Conservation (phyloP, 2,797 vertebrate genomes). For the Epinephelus coioides region DNA sequence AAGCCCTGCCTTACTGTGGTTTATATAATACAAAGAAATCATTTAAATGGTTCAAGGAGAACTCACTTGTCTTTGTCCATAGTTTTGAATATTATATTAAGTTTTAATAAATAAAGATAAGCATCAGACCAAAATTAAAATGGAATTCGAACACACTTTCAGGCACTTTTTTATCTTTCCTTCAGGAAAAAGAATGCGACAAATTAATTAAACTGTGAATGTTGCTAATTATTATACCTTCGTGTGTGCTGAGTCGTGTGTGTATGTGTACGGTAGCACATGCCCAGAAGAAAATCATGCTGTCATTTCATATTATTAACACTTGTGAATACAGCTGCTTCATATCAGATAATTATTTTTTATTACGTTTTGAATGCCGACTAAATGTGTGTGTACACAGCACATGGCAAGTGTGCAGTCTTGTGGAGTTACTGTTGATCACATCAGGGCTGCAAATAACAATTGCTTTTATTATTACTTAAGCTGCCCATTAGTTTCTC, state of each 20-base stretch:
- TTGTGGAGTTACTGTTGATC: background rate
- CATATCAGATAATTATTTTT: background rate
- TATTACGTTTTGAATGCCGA: background rate
- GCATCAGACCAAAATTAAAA: constrained; percentile 1
- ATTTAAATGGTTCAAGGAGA: background rate
- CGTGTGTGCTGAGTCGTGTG: background rate
- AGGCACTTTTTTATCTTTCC: background rate
- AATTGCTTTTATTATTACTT: too few species aligned
- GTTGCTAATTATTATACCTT: background rate
- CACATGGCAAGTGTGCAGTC: background rate
- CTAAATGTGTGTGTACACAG: background rate
- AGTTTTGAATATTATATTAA: background rate
- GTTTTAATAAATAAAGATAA: background rate
- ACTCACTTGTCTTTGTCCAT: background rate
- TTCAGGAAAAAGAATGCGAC: background rate
- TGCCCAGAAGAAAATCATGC: background rate
- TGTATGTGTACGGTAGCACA: background rate
- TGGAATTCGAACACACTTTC: background rate
- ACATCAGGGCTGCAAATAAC: too few species aligned
- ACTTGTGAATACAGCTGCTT: background rate
- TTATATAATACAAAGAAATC: background rate
- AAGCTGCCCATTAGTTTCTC: too few species aligned
- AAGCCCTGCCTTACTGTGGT: background rate
- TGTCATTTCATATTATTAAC: constrained; percentile 19
- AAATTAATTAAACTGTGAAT: background rate